phyloP scores from a whole-genome alignment of 92 coral and sea anemone species.

The Porites lobata region DNA sequence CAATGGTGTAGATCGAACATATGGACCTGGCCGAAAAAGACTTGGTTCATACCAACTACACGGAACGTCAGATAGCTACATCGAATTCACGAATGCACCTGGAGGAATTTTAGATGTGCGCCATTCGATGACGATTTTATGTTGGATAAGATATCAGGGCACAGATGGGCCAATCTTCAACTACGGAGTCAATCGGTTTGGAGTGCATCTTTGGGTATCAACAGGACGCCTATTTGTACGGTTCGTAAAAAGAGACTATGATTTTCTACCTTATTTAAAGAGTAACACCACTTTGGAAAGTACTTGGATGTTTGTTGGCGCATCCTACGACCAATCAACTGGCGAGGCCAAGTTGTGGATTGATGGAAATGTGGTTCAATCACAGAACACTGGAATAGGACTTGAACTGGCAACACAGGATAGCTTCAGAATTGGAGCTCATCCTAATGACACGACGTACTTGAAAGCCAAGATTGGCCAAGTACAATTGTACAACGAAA shows the following conservation, averaged over 20 bases:
- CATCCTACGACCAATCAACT: conserved; percentile 48
- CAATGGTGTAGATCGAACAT: conserved; percentile 19
- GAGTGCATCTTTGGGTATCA: conserved; percentile 54
- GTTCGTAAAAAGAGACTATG: conserved; percentile 40
- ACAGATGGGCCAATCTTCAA: conserved; percentile 57
- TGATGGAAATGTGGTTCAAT: conserved; percentile 39
- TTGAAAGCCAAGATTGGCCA: conserved; percentile 64
- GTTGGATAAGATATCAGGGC: conserved; percentile 22
- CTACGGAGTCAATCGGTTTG: conserved; percentile 53
- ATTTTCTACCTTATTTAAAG: background rate
- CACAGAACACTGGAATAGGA: conserved; percentile 27
- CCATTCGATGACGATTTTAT: conserved; percentile 50
- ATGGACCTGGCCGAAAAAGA: conserved; percentile 31
- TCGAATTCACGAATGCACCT: conserved; percentile 48
- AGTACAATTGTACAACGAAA: conserved; percentile 55
- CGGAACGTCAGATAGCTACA: conserved; percentile 53
- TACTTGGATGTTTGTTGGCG: conserved; percentile 72
- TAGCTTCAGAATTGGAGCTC: conserved; percentile 65
- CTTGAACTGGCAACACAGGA: conserved; percentile 67
- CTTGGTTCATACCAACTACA: conserved; percentile 45
- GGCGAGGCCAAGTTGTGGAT: conserved; percentile 69
- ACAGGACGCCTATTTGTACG: conserved; percentile 36
- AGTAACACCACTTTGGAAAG: background rate
- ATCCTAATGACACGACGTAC: conserved; percentile 43
- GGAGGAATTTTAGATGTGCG: conserved; percentile 29